phyloP scores from a whole-genome alignment of 2,888 invertebrate genomes.

The Melinaea marsaeus region DNA sequence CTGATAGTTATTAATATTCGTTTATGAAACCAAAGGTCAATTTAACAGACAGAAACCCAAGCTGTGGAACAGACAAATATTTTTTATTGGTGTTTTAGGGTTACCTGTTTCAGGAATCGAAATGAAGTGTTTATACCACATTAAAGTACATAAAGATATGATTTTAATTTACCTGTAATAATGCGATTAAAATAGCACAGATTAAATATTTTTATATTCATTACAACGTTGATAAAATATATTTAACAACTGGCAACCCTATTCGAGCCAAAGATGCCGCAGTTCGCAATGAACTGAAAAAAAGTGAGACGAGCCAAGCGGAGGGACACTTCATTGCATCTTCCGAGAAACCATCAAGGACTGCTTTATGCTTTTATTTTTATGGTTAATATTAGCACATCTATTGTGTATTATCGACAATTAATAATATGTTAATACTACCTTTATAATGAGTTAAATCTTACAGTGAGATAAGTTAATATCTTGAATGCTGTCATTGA shows the following conservation, averaged over 20 bases:
- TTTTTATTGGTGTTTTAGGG: conserved; percentile 12
- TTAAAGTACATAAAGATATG: no score
- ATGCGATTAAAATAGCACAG: no score
- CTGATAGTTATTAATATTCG: conserved; percentile 13
- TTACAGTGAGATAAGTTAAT: background rate
- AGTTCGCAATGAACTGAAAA: conserved; percentile 13
- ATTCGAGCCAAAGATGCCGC: conserved; percentile 19
- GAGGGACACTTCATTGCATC: conserved; percentile 17
- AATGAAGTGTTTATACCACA: no score
- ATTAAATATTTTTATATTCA: no score
- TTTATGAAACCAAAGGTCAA: conserved; percentile 19
- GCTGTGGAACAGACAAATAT: conserved; percentile 9
- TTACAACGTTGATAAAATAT: background rate
- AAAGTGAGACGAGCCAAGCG: conserved; percentile 21
- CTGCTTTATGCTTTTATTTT: background rate
- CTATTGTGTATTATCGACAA: background rate
- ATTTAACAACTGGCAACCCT: conserved; percentile 15
- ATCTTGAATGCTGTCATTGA: background rate
- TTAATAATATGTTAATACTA: no score
- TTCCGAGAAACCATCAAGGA: conserved; percentile 22
- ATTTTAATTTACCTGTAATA: no score
- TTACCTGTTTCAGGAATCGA: background rate
- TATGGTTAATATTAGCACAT: background rate
- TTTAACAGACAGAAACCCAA: conserved; percentile 12
- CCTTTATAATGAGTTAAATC: no score